Conservation (phyloP, 2,888 invertebrate genomes). For the Dolichopus griseipennis region DNA sequence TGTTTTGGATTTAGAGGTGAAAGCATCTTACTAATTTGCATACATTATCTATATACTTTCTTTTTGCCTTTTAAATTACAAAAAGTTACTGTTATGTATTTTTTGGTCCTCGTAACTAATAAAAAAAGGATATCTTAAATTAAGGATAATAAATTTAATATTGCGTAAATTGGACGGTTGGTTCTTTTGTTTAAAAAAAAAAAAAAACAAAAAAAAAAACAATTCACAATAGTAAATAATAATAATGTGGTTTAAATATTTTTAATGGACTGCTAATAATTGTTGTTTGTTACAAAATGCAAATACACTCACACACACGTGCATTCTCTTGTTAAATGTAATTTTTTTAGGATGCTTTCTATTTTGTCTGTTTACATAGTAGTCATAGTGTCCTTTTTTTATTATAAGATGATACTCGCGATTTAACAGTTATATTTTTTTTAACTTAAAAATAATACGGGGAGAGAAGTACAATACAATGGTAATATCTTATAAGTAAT, state of each 20-base stretch:
- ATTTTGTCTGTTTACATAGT: background rate
- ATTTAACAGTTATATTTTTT: background rate
- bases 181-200: too few species aligned
- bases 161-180: too few species aligned
- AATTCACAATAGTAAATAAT: too few species aligned
- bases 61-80: background rate
- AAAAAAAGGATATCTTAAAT: too few species aligned
- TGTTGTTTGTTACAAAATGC: background rate
- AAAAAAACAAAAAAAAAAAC: too few species aligned
- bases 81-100: too few species aligned
- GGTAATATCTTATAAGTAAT: background rate
- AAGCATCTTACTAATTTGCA: background rate
- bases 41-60: background rate
- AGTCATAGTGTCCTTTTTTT: too few species aligned
- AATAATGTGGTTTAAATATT: background rate
- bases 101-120: too few species aligned
- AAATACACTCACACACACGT: background rate
- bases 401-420: background rate
- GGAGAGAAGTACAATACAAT: background rate
- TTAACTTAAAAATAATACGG: background rate
- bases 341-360: background rate
- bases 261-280: background rate
- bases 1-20: background rate
- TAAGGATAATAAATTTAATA: too few species aligned
- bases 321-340: too few species aligned